phyloP scores from a whole-genome alignment of 2,797 vertebrate species.

The Steatocranus sp. region DNA sequence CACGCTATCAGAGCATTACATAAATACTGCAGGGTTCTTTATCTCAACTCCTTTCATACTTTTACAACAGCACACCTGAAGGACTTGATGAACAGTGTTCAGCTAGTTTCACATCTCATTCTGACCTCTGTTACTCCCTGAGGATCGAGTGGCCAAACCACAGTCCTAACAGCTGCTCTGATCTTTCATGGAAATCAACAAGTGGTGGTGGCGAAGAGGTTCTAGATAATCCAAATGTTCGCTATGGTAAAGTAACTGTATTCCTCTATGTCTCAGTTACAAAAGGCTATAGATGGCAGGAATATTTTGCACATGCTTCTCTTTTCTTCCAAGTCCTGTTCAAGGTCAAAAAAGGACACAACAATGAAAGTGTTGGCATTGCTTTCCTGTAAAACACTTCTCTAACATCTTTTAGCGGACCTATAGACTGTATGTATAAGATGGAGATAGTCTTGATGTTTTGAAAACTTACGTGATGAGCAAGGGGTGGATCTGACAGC shows the following conservation, averaged over 20 bases:
- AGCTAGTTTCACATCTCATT: slow-evolving; percentile 45
- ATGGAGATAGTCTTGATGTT: not conserved
- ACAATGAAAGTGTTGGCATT: not conserved
- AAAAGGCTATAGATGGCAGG: not conserved
- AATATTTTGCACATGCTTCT: not conserved
- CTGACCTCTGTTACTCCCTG: slow-evolving; percentile 59
- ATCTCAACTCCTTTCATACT: slow-evolving; percentile 22
- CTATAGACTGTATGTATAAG: not conserved
- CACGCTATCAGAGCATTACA: slow-evolving; percentile 40
- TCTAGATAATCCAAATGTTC: slow-evolving; percentile 10
- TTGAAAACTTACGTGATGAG: not conserved
- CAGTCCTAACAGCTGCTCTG: slow-evolving; percentile 71
- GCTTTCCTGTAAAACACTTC: not conserved
- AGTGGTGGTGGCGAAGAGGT: slow-evolving; percentile 39
- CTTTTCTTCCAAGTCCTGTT: not conserved
- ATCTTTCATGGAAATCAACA: slow-evolving; percentile 73
- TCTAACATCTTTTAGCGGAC: not conserved
- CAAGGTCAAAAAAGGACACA: not conserved
- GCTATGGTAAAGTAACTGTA: not conserved
- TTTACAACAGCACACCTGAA: slow-evolving; percentile 54
- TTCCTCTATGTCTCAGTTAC: not conserved
- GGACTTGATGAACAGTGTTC: slow-evolving; percentile 46
- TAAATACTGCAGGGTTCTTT: slow-evolving; percentile 40
- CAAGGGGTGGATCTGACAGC: not conserved
- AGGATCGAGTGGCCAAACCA: slow-evolving; percentile 66